phyloP scores from a whole-genome alignment of 2,113 vertebrate genomes.

The Carassius carassius region DNA sequence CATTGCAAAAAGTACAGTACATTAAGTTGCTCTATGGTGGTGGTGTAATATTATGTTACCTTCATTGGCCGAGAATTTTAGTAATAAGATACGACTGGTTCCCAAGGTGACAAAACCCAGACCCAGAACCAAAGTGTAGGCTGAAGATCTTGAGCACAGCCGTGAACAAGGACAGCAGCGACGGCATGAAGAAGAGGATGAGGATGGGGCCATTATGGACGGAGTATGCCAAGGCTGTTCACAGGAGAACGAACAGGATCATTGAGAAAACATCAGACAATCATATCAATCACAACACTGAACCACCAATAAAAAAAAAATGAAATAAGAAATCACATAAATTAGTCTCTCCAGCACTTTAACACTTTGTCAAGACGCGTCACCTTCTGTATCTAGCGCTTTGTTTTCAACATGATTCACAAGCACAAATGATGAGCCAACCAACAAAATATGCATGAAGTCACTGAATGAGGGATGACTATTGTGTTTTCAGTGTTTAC shows the following conservation, averaged over 20 bases:
- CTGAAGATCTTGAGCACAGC: slow-evolving; percentile 76
- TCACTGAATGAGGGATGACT: not conserved
- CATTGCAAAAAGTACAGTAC: not conserved
- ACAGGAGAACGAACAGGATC: not conserved
- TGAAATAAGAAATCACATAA: not conserved
- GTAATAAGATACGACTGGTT: slow-evolving; percentile 89
- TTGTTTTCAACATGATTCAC: slow-evolving; percentile 16
- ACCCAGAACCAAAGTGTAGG: slow-evolving; percentile 84
- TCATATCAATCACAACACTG: not conserved
- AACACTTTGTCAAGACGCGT: not conserved
- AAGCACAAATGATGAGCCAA: not conserved
- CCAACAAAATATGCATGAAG: not conserved
- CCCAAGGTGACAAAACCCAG: slow-evolving; percentile 82
- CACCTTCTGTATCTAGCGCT: not conserved
- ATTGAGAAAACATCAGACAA: not conserved
- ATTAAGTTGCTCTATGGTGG: not conserved
- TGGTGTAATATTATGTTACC: slow-evolving; percentile 68
- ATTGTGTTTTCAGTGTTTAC: not conserved
- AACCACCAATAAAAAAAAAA: not conserved
- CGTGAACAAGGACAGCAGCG: slow-evolving; percentile 58
- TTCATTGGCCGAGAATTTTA: slow-evolving; percentile 92
- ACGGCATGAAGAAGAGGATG: slow-evolving; percentile 2
- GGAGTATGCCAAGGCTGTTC: not conserved
- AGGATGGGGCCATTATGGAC: slow-evolving; percentile 48
- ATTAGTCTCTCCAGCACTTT: not conserved